Base-by-base conservation (phyloP, 2,113 vertebrate genomes). In the Aix galericulata region DNA sequence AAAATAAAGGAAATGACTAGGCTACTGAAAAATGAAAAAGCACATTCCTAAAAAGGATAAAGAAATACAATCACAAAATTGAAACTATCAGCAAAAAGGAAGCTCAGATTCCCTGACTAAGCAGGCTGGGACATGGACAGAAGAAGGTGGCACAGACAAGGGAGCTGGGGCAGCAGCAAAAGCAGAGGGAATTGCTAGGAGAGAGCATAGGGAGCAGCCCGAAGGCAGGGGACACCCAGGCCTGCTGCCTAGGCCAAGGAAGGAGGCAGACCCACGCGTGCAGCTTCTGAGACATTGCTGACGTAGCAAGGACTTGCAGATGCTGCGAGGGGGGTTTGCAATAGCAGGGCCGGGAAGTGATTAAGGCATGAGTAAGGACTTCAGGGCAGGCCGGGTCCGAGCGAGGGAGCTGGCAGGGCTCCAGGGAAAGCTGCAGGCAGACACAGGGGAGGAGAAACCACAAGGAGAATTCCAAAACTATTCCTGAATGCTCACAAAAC, bases 321-420 rank as follows among this genome's bases (percentile, higher is more conserved):
- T 80, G 87, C 64, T 66, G 60, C 0, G 1, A 67, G 55, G 29
- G 50, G 52, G 77, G 69, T 72, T 25, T 86, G 89, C 91, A 68
- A 60, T 38, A 50, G 46, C 3, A 0, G 40, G 42, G 79, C 27
- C 18, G 1, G 90, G 93, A 95, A 96, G 89, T 84, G 90, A 96
- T 88, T 92, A 81, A 95, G 64, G 86, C 64, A 63, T 94, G 94
- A 96, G 89, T 88, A 93, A 95, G 91, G 88, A 31, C 50, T 93
- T 68, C 68, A 52, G 32, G 48, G 72, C 26, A 76, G 80, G 60
- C 91, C 48, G 38, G 89, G 66, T 18, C 81, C 77, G 85, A 76
- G 76, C 0, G 0, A 91, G 55, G 29, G 64, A 38, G 66, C 92
- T 92, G 96, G 86, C 88, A 75, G 58, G 5, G 50, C 73, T 91